Percentiles rank a stretch among this genome's conserved stretches.
phyloP scores from a whole-genome alignment of 2,888 invertebrate genomes.

The Apotomis capreana region DNA sequence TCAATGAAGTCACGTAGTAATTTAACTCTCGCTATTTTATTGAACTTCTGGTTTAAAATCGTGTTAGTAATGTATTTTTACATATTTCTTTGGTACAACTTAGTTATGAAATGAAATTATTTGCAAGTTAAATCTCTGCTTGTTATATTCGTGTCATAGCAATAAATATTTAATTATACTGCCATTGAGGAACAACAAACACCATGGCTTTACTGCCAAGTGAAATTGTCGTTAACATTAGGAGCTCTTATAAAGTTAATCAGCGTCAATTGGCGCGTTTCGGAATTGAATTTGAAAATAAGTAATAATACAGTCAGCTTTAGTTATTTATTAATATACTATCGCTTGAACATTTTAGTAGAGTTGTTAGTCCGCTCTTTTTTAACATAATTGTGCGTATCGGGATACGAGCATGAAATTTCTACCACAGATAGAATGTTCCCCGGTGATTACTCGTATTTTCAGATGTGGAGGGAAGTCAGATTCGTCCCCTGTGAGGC shows the following conservation, averaged over 20 bases:
- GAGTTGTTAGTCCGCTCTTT: no score
- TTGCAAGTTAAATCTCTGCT: not conserved
- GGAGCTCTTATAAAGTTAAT: slow-evolving; percentile 14
- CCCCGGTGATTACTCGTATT: no score
- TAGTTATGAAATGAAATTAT: not conserved
- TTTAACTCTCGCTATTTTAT: no score
- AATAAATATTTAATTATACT: slow-evolving; percentile 4
- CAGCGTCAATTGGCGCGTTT: slow-evolving; percentile 27
- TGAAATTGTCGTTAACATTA: slow-evolving; percentile 23
- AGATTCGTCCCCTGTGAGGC: no score
- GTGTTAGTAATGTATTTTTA: no score
- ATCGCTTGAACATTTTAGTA: not conserved
- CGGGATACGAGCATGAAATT: no score
- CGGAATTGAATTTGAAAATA: slow-evolving; percentile 38
- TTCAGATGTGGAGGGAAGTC: no score
- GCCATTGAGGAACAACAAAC: slow-evolving; percentile 26
- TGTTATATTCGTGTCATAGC: slow-evolving; percentile 1
- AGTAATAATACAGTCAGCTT: slow-evolving; percentile 30
- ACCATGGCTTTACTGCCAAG: slow-evolving; percentile 26
- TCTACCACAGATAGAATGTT: no score
- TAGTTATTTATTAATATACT: slow-evolving; percentile 21
- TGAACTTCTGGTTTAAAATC: no score
- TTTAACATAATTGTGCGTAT: no score
- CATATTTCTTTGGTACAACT: no score
- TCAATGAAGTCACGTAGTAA: no score